phyloP scores from a whole-genome alignment of 2,113 vertebrate genomes.

The Laticauda laticaudata region DNA sequence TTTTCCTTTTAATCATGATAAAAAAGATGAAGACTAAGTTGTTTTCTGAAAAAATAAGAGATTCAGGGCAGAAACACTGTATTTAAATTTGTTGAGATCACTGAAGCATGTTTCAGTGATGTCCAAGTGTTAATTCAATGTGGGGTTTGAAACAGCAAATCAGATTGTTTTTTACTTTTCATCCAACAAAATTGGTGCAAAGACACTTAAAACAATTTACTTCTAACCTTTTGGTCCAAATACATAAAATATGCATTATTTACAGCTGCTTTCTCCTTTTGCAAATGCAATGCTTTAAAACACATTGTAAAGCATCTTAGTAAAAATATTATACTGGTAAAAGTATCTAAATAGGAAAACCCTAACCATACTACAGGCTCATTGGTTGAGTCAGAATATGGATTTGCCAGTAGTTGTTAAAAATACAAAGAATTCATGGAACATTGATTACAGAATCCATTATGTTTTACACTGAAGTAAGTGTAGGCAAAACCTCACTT shows the following conservation, averaged over 20 bases:
- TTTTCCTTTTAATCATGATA: conserved; percentile 50
- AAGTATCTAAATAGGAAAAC: conserved; percentile 80
- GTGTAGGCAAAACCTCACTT: conserved; percentile 52
- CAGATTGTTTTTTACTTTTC: conserved; percentile 72
- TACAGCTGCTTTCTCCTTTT: conserved; percentile 77
- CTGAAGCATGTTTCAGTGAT: conserved; percentile 56
- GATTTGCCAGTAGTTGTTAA: conserved; percentile 64
- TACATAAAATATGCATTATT: conserved; percentile 83
- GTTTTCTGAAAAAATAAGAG: conserved; percentile 46
- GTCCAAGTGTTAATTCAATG: conserved; percentile 60
- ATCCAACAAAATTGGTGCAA: conserved; percentile 69
- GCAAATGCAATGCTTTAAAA: conserved; percentile 85
- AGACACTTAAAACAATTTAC: conserved; percentile 71
- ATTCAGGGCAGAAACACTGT: conserved; percentile 52
- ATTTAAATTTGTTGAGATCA: conserved; percentile 62
- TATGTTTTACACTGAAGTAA: conserved; percentile 50
- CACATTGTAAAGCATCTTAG: conserved; percentile 83
- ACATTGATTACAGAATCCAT: conserved; percentile 63
- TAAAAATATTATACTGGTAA: conserved; percentile 85
- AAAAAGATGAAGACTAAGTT: conserved; percentile 56
- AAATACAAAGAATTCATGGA: conserved; percentile 66
- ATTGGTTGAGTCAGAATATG: conserved; percentile 74
- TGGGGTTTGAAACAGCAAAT: conserved; percentile 55
- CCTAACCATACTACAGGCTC: conserved; percentile 76
- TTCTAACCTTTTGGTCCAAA: conserved; percentile 79